Evolutionary conservation across 2,888 invertebrate species (phyloP).

Genomic region (Hermaeophaga mercurialis): DNA sequence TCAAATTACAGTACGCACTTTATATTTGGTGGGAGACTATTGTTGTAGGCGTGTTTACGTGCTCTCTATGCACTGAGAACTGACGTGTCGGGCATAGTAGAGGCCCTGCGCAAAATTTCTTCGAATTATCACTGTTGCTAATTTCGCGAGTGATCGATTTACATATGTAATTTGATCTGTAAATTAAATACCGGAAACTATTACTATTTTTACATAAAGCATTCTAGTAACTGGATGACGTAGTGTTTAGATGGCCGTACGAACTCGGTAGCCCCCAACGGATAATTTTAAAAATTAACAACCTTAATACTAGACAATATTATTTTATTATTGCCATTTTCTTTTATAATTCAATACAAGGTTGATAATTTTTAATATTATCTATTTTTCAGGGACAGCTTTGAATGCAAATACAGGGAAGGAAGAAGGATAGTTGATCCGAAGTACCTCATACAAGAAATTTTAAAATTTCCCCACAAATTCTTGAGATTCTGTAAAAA

Average conservation of each 20-base stretch:
- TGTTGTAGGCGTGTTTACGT: too few species aligned
- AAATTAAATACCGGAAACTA: too few species aligned
- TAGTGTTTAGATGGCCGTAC: not conserved
- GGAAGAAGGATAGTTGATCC: constrained; percentile 44
- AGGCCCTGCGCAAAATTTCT: too few species aligned
- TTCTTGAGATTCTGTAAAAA: constrained; percentile 37
- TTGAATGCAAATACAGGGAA: constrained; percentile 39
- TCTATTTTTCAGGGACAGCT: constrained; percentile 37
- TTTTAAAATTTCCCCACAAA: constrained; percentile 40
- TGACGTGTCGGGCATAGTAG: too few species aligned
- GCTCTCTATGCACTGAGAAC: too few species aligned
- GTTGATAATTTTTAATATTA: constrained; percentile 39
- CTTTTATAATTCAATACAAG: too few species aligned
- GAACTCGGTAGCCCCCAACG: constrained; percentile 8
- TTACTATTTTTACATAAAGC: too few species aligned
- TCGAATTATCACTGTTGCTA: too few species aligned
- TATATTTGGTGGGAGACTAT: too few species aligned
- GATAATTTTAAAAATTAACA: constrained; percentile 39
- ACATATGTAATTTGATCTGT: too few species aligned
- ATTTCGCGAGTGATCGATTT: too few species aligned
- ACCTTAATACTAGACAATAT: constrained; percentile 23
- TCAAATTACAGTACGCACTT: too few species aligned
- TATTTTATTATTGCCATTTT: not conserved
- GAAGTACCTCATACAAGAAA: constrained; percentile 39
- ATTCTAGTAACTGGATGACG: not conserved